Evolutionary conservation across 2,113 vertebrate species (phyloP).

Genomic region (Genyomyrus donnyi): DNA sequence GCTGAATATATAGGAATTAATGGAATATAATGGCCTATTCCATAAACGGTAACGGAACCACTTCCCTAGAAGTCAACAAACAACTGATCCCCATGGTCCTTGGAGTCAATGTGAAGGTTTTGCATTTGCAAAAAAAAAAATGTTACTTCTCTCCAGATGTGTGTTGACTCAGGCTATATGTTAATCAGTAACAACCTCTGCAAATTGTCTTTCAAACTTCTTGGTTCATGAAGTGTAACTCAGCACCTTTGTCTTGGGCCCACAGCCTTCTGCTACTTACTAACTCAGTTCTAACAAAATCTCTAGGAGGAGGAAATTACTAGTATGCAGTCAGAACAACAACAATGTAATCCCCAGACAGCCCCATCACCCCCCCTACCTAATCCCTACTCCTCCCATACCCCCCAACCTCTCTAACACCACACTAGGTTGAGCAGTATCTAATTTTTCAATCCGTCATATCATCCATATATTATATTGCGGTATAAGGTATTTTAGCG

Average conservation of each 20-base stretch:
- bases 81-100: neutral
- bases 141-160: neutral
- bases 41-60: neutral
- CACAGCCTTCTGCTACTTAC: neutral
- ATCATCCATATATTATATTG: no score
- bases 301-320: neutral
- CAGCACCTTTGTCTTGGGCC: neutral
- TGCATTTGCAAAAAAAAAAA: neutral
- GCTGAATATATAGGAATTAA: neutral
- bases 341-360: neutral
- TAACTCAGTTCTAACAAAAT: neutral
- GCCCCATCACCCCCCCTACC: neutral
- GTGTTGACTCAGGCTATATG: neutral
- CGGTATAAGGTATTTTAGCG: neutral
- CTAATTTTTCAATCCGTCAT: no score
- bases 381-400: neutral
- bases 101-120: neutral
- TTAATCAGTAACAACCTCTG: slow-evolving; percentile 9
- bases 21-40: neutral
- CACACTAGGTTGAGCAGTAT: neutral
- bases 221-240: neutral
- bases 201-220: neutral
- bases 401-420: neutral
- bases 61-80: neutral
- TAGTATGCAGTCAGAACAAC: neutral